A percentile compares a stretch with the other conserved stretches of the same genome.
phyloP scores from a whole-genome alignment of 2,797 vertebrate genomes.

The Sebastes vulpes region DNA sequence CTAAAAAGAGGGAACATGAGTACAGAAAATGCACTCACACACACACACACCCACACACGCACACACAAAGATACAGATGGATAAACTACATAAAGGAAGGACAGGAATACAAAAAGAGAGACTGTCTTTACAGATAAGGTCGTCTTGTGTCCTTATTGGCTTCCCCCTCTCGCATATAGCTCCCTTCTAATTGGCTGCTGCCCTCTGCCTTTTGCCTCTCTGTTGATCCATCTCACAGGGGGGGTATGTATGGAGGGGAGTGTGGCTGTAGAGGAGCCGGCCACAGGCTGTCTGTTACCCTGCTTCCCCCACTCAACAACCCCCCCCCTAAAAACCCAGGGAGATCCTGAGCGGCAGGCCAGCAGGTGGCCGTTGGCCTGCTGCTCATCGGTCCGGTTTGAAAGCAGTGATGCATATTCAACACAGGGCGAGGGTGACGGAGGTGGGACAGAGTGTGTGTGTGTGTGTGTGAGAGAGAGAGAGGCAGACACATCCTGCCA shows the following conservation, averaged over 20 bases:
- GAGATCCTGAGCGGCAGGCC: slow-evolving; percentile 55
- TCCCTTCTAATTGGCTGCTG: slow-evolving; percentile 64
- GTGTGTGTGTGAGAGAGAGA: slow-evolving; percentile 6
- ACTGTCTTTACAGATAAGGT: slow-evolving; percentile 32
- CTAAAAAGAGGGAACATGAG: background rate
- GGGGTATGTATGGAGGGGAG: slow-evolving; percentile 14
- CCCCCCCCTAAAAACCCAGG: background rate
- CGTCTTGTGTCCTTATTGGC: slow-evolving; percentile 27
- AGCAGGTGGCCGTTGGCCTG: slow-evolving; percentile 71
- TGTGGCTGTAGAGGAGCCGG: slow-evolving; percentile 11
- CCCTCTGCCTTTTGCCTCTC: slow-evolving; percentile 56
- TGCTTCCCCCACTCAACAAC: background rate
- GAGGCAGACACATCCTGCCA: slow-evolving; percentile 13
- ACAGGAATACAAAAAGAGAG: background rate
- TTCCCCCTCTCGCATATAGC: slow-evolving; percentile 26
- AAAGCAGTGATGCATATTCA: slow-evolving; percentile 75
- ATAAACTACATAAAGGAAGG: background rate
- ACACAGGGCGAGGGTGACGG: slow-evolving; percentile 44
- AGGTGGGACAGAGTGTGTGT: slow-evolving; percentile 20
- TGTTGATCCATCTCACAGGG: slow-evolving; percentile 55
- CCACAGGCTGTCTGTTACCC: slow-evolving; percentile 58
- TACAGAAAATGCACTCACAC: background rate
- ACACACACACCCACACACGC: background rate
- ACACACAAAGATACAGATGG: background rate
- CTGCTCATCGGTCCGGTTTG: slow-evolving; percentile 71